These are phyloP conservation scores for Geococcyx californianus DNA, from an alignment of 2,113 vertebrate genomes.

Conservation along the genomic window DNA sequence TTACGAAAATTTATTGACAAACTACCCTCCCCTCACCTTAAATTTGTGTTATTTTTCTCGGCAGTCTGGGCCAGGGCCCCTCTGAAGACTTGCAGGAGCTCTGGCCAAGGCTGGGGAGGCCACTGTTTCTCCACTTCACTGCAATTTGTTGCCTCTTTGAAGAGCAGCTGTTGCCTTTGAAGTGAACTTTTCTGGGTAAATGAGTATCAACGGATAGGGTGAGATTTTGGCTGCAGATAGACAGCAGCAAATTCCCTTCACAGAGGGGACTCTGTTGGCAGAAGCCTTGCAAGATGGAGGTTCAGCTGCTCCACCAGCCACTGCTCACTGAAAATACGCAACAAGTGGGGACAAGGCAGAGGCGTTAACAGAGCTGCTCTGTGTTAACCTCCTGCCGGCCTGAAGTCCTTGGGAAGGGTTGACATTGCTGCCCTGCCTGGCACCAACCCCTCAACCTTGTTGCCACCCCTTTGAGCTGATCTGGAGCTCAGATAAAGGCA, in stretches of 20 bases:
- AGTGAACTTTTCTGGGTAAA: slow-evolving; percentile 35
- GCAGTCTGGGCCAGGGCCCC: neutral
- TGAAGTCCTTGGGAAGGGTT: neutral
- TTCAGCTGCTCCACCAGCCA: slow-evolving; percentile 22
- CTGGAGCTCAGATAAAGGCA: neutral
- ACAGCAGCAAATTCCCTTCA: neutral
- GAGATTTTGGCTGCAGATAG: neutral
- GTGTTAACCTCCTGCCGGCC: neutral
- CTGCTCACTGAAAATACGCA: neutral
- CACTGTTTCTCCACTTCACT: neutral
- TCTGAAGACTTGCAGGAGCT: neutral
- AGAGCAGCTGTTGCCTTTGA: slow-evolving; percentile 48
- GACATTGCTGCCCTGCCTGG: neutral
- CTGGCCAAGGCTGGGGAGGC: neutral
- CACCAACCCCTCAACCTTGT: neutral
- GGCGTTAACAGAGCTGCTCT: neutral
- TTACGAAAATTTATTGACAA: neutral
- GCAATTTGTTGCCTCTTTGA: slow-evolving; percentile 40
- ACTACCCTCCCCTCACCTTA: neutral
- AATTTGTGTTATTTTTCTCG: neutral
- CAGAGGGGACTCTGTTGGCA: neutral
- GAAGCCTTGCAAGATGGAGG: neutral
- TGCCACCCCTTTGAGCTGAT: neutral
- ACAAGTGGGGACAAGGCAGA: neutral
- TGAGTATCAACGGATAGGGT: neutral